Evolutionary conservation across 2,888 invertebrate genomes (phyloP).

Genomic region (Disparrhopalites patrizii): DNA sequence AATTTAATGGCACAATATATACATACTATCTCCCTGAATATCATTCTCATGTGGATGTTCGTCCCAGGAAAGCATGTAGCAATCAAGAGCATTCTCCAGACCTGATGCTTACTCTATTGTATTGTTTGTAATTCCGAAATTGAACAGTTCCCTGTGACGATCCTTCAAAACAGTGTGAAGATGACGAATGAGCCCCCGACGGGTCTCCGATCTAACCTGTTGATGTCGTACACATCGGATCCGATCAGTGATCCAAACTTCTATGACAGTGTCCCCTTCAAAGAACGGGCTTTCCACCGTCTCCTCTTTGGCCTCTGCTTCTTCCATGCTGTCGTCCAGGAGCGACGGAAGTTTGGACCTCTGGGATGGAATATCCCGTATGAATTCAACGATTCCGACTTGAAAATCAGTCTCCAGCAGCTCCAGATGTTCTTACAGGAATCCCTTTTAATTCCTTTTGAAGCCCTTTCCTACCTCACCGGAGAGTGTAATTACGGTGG

Average conservation of each 20-base stretch:
- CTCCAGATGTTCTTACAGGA: constrained; percentile 76
- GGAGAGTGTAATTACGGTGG: constrained; percentile 97
- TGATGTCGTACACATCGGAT: constrained; percentile 80
- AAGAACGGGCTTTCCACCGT: constrained; percentile 22
- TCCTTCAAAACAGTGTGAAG: constrained; percentile 61
- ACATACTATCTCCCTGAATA: not conserved
- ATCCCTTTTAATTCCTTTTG: constrained; percentile 68
- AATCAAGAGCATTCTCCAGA: not conserved
- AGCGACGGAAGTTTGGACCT: constrained; percentile 86
- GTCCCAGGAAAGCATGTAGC: not conserved
- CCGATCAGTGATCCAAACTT: constrained; percentile 79
- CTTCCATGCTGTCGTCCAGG: constrained; percentile 90
- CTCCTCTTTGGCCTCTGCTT: constrained; percentile 63
- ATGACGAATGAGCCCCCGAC: constrained; percentile 97
- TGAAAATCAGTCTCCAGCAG: constrained; percentile 75
- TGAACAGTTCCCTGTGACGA: constrained; percentile 57
- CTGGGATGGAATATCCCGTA: constrained; percentile 96
- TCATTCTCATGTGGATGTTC: not conserved
- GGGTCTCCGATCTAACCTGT: constrained; percentile 79
- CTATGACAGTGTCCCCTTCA: constrained; percentile 54
- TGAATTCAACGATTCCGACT: constrained; percentile 91
- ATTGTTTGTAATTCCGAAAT: not conserved
- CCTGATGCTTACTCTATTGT: not conserved
- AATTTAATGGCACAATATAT: no score
- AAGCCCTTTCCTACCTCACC: constrained; percentile 81